Base-by-base conservation (phyloP, 2,797 vertebrate genomes). In the Gambusia yucatana region DNA sequence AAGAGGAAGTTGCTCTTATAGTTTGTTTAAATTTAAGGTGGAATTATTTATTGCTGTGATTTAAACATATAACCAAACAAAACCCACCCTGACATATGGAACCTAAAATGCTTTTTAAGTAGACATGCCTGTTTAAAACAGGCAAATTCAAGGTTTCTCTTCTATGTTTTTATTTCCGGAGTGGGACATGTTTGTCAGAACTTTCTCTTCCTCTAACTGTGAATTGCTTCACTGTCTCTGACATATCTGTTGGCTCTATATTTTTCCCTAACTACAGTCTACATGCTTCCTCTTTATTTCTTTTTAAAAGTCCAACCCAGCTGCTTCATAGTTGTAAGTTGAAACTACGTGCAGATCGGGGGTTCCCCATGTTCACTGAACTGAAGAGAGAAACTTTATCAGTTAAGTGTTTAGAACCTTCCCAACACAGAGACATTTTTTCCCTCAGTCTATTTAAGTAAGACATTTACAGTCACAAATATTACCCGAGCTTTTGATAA, bases 221-320 rank as follows among this genome's bases (percentile, higher is more conserved):
- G 36, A 39, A 7, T 28, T 52, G 36, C 59, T 74, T 55, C 41
- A 14, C 22, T 6, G 48, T 61, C 20, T 20, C 39, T 43, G 52
- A 6, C 30, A 10, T 14, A 74, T 44, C 73, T 44, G n/a, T 3
- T 46, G 16, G 20, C 25, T 17, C 36, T 55, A 14, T 2, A 22
- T 73, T 3, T 73, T 48, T 13, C 6, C 9, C 33, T 36, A 30
- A 48, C 50, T 55, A 11, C 1, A 14, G 4, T 22, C 1, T 41
- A 25, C 30, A 33, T 25, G 47, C 75, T 84, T 86, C 84, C 84
- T 76, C 75, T 72, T 33, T 73, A n/a, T 61, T 28, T 59, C 4
- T 28, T 16, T 30, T n/a, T 28, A 36, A 57, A 76, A 7, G 30
- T 80, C 2, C 39, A 6, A 6, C 22, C 3, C 16, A 50, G 17